Evolutionary conservation across 2,888 invertebrate genomes (phyloP), one percentile per base, ranked within the genome.

Genomic region (Rhamnusium bicolor): DNA sequence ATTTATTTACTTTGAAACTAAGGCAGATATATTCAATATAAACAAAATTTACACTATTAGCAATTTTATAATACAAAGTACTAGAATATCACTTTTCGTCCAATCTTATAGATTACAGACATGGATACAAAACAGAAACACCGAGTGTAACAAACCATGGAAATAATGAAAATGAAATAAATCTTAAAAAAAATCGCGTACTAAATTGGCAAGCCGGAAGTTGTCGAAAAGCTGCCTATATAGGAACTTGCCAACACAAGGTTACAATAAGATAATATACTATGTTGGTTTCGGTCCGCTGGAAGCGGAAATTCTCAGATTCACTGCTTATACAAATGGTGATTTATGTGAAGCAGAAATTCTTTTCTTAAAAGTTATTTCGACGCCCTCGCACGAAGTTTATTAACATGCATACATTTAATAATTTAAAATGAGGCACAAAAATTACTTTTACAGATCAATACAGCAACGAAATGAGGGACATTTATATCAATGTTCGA

Each of bases 171-270:
- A 60, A 66, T 53, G 51, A 71, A 66, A 66, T 18, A 60, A 68
- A 53, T 53, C 53, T 62, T 56, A 68, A 72, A 69, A n/a, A n/a
- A 71, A 62, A 66, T 47, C n/a, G 40, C 54, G 72, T 67, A 67
- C 46, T 67, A 62, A 72, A 72, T 72, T 72, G 61, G 67, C 54
- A 72, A 72, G 72, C 72, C 72, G 72, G 72, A 72, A 72, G 72
- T 54, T 21, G 46, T 54, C 29, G 19, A 47, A 71, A 72, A 72
- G 24, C 56, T 16, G 67, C 40, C 62, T 66, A 54, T 72, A 61
- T 67, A 67, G 61, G 54, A 61, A 71, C 65, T 71, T 58, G 49
- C 58, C 18, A 65, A 63, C 49, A 51, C 71, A 71, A 72, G 72
- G 72, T 67, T 72, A 69, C 53, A 54, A 51, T 46, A 47, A 69